Evolutionary conservation across 2,113 vertebrate genomes (phyloP).

Genomic region (Rhinichthys klamathensis): DNA sequence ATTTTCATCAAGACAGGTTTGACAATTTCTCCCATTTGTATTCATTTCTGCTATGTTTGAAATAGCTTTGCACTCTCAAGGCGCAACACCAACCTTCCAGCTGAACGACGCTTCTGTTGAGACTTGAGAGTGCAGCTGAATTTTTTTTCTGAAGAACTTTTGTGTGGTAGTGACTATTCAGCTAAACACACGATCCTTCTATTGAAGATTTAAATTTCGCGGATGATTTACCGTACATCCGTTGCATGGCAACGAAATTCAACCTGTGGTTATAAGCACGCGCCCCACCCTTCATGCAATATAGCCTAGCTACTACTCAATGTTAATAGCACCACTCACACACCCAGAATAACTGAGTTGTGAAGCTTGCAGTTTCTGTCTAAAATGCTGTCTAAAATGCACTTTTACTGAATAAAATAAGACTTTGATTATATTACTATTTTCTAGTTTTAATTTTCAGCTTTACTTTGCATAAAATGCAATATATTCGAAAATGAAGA

Average conservation of each 20-base stretch:
- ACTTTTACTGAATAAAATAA: neutral
- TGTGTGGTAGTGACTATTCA: slow-evolving; percentile 79
- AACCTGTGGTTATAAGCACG: slow-evolving; percentile 83
- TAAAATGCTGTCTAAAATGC: neutral
- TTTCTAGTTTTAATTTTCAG: neutral
- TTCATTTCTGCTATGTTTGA: slow-evolving; percentile 8
- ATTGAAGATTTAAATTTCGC: slow-evolving; percentile 90
- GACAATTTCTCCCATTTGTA: slow-evolving; percentile 13
- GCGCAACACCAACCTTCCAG: slow-evolving; percentile 37
- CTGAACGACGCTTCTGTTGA: slow-evolving; percentile 35
- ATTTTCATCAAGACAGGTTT: slow-evolving; percentile 41
- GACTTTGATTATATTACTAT: neutral
- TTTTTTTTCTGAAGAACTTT: slow-evolving; percentile 75
- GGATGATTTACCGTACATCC: slow-evolving; percentile 88
- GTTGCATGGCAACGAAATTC: slow-evolving; percentile 91
- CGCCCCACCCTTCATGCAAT: slow-evolving; percentile 81
- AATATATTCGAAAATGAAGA: neutral
- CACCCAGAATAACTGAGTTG: slow-evolving; percentile 70
- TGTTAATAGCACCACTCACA: slow-evolving; percentile 69
- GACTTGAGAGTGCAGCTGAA: slow-evolving; percentile 55
- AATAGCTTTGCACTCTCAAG: slow-evolving; percentile 10
- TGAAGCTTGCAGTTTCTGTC: neutral
- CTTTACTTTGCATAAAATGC: neutral
- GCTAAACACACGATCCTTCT: slow-evolving; percentile 76
- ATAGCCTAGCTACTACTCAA: slow-evolving; percentile 86